Evolutionary conservation across 1,140 invertebrate species (phyloP).

Genomic region (Theocolax elegans): DNA sequence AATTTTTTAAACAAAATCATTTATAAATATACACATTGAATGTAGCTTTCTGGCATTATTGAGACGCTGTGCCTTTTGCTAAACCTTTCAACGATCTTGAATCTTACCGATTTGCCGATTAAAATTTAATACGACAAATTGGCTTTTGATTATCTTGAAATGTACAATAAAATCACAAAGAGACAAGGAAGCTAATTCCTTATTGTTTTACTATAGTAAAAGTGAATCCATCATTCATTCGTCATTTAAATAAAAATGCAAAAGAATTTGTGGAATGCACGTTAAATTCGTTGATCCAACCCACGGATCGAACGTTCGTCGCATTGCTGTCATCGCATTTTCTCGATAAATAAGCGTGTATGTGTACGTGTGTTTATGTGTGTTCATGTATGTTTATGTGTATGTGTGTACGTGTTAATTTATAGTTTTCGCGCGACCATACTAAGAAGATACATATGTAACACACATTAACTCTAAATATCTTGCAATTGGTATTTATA

Average conservation of each 20-base stretch:
- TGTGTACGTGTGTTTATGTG: too few relatives aligned
- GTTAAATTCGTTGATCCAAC: too few relatives aligned
- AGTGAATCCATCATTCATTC: not conserved
- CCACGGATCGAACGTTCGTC: too few relatives aligned
- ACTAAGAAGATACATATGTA: not conserved
- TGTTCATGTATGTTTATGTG: too few relatives aligned
- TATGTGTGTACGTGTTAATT: too few relatives aligned
- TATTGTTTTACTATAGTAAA: not conserved
- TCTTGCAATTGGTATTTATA: constrained; percentile 48
- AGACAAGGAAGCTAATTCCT: not conserved
- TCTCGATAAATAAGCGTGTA: not conserved
- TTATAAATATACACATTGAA: too few relatives aligned
- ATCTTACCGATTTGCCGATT: too few relatives aligned
- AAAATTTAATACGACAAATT: not conserved
- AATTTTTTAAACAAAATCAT: too few relatives aligned
- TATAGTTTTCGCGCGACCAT: not conserved
- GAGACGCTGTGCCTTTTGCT: too few relatives aligned
- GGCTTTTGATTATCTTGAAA: not conserved
- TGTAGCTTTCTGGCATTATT: too few relatives aligned
- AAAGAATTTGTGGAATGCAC: not conserved
- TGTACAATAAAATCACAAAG: not conserved
- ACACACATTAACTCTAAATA: not conserved
- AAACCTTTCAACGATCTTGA: too few relatives aligned
- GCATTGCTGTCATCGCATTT: not conserved
- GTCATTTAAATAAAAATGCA: not conserved